phyloP scores from a whole-genome alignment of 1,140 invertebrate genomes.

The Monochamus saltuarius region DNA sequence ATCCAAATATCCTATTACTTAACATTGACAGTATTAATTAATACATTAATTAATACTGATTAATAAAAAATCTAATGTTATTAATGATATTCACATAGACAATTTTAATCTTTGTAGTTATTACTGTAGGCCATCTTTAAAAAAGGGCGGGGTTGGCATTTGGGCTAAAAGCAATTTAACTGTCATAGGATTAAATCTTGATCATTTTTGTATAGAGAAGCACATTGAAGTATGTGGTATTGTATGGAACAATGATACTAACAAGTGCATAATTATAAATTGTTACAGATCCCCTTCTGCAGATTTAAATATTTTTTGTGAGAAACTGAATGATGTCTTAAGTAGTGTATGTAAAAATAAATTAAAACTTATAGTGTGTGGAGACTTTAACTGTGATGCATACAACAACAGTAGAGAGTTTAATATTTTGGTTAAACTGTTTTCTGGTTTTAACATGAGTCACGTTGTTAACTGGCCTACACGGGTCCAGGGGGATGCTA shows the following conservation, averaged over 20 bases:
- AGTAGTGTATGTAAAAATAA: no score
- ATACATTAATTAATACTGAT: background rate
- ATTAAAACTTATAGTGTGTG: no score
- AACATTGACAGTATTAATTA: no score
- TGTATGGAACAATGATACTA: background rate
- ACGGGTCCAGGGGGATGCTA: background rate
- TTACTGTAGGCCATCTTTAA: background rate
- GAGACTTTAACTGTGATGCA: no score
- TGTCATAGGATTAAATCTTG: background rate
- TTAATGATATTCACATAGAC: background rate
- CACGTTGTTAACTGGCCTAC: slow-evolving; percentile 4
- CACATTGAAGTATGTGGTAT: slow-evolving; percentile 11
- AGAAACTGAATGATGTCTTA: background rate
- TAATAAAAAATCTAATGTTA: slow-evolving; percentile 3
- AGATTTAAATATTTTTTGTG: slow-evolving; percentile 9
- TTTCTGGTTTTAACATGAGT: no score
- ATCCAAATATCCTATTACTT: no score
- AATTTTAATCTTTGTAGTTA: slow-evolving; percentile 1
- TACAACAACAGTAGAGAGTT: no score
- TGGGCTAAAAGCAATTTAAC: background rate
- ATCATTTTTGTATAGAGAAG: background rate
- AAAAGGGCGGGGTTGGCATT: slow-evolving; percentile 10
- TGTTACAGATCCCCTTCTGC: slow-evolving; percentile 6
- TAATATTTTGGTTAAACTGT: no score
- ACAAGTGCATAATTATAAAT: slow-evolving; percentile 1